These are phyloP conservation scores for Paralichthys olivaceus DNA, from an alignment of 2,113 vertebrate species.

Conservation along the genomic window DNA sequence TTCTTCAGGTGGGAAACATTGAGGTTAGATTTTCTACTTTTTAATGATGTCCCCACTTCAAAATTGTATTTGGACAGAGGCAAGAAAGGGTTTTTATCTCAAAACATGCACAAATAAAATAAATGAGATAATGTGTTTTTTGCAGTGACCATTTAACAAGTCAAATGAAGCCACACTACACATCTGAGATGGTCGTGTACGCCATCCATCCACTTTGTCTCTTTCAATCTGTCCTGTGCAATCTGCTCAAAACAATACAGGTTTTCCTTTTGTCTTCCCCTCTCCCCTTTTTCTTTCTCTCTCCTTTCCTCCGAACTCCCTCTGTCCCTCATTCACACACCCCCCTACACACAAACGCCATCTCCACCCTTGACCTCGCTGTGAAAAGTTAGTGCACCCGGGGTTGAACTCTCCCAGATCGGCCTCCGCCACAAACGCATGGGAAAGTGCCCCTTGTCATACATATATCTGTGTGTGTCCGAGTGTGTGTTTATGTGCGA, in stretches of 20 bases:
- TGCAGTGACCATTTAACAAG: not conserved
- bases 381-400: constrained; percentile 83
- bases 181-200: no score
- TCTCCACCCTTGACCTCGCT: constrained; percentile 80
- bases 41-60: not conserved
- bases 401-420: constrained; percentile 81
- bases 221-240: constrained; percentile 20
- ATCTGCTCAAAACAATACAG: constrained; percentile 60
- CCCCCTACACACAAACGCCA: constrained; percentile 59
- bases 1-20: not conserved
- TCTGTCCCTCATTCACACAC: constrained; percentile 54
- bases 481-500: constrained; percentile 64
- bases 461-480: constrained; percentile 30
- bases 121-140: not conserved
- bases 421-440: constrained; percentile 69
- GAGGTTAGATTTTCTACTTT: not conserved
- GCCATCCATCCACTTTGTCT: no score
- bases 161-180: not conserved
- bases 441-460: constrained; percentile 84
- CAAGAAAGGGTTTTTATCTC: no score
- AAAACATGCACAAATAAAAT: not conserved
- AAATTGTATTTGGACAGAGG: no score
- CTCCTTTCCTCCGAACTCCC: constrained; percentile 31
- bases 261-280: constrained; percentile 40
- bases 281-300: not conserved